phyloP scores from a whole-genome alignment of 2,797 vertebrate genomes.

The Mormyrops attenuatus region DNA sequence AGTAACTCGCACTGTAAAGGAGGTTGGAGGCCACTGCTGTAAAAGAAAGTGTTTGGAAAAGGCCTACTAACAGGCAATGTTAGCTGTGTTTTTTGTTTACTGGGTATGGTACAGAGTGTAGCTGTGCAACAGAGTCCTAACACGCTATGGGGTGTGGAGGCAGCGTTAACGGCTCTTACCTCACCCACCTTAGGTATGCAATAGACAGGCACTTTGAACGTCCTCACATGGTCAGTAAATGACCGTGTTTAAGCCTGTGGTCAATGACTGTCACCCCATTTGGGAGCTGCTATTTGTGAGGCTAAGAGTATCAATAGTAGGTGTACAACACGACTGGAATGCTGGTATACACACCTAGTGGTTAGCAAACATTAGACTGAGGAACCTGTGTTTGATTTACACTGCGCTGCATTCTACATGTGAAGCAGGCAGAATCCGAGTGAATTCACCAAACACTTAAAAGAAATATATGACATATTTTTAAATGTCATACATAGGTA shows the following conservation, averaged over 20 bases:
- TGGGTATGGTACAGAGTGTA: not conserved
- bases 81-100: not conserved
- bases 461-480: not conserved
- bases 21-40: not conserved
- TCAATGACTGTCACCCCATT: not conserved
- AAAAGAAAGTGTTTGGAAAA: not conserved
- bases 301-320: not conserved
- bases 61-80: not conserved
- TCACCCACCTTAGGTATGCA: conserved; percentile 1
- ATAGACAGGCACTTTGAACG: not conserved
- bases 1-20: not conserved
- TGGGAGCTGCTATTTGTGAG: not conserved
- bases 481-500: not conserved
- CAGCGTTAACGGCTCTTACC: not conserved
- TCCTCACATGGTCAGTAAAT: not conserved
- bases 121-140: not conserved
- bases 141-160: not conserved
- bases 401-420: not conserved
- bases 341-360: not conserved
- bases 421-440: not conserved
- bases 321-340: not conserved
- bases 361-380: not conserved
- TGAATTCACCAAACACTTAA: not conserved
- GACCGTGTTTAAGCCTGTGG: not conserved
- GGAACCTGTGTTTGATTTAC: not conserved